Conservation (phyloP, 2,888 invertebrate genomes). For the Diarsia dahlii region DNA sequence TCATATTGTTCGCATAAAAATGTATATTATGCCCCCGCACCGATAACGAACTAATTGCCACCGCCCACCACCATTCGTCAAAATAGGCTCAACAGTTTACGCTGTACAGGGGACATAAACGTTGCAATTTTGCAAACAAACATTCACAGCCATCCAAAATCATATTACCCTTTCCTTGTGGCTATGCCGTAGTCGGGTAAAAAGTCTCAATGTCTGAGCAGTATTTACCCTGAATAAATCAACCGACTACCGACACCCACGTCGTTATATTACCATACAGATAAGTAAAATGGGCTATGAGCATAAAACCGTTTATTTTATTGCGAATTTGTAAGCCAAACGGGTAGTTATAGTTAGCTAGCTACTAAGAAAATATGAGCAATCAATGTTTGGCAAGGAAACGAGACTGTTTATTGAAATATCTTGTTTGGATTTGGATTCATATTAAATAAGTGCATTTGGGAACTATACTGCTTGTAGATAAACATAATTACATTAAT, state of each 20-base stretch:
- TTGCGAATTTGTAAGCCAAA: slow-evolving; percentile 29
- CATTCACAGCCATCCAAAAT: too few species aligned
- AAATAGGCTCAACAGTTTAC: too few species aligned
- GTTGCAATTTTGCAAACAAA: too few species aligned
- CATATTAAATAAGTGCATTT: neutral
- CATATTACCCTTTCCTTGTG: too few species aligned
- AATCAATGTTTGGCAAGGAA: slow-evolving; percentile 29
- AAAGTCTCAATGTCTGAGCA: too few species aligned
- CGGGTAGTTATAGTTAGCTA: neutral
- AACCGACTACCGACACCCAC: slow-evolving; percentile 7
- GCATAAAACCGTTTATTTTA: slow-evolving; percentile 48
- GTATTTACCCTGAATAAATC: neutral
- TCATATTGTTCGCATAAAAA: too few species aligned
- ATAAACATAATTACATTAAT: neutral
- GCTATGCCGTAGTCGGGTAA: too few species aligned
- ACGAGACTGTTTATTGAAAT: neutral
- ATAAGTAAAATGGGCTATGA: slow-evolving; percentile 19
- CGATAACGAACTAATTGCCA: too few species aligned
- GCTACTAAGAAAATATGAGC: slow-evolving; percentile 9
- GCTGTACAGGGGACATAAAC: too few species aligned
- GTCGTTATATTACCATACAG: slow-evolving; percentile 21
- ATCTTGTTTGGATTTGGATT: neutral
- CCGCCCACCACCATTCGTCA: too few species aligned
- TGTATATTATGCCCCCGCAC: too few species aligned
- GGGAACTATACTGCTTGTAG: neutral